Evolutionary conservation across 2,113 vertebrate species (phyloP).

Genomic region (Suricata suricatta): DNA sequence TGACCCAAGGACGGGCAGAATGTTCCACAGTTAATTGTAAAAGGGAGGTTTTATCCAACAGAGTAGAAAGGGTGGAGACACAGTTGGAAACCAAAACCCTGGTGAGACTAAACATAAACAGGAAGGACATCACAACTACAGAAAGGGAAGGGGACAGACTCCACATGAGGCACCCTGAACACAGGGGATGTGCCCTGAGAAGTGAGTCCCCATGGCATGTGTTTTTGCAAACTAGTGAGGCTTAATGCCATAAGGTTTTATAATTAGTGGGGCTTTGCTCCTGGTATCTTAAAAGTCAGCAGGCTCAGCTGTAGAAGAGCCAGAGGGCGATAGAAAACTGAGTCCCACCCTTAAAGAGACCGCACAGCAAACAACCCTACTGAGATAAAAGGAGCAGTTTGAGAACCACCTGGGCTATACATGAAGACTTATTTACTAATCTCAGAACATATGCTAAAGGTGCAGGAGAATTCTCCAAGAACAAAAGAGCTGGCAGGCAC

Average conservation of each 20-base stretch:
- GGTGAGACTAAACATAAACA: not conserved
- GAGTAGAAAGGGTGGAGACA: not conserved
- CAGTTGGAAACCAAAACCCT: not conserved
- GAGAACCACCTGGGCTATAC: not conserved
- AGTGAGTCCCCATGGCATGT: not conserved
- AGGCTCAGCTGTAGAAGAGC: not conserved
- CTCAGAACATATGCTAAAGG: not conserved
- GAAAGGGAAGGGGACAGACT: not conserved
- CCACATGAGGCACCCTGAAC: not conserved
- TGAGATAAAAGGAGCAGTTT: not conserved
- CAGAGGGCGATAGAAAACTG: not conserved
- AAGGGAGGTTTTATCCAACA: not conserved
- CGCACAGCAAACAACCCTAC: not conserved
- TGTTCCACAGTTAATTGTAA: not conserved
- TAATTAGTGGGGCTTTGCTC: not conserved
- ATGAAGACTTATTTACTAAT: not conserved
- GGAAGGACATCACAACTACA: not conserved
- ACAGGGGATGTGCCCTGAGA: not conserved
- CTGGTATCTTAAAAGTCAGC: not conserved
- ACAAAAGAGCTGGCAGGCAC: not conserved
- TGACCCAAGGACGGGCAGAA: not conserved
- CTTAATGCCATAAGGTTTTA: not conserved
- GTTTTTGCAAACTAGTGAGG: not conserved
- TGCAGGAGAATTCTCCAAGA: not conserved
- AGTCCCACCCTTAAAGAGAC: not conserved